phyloP scores from a whole-genome alignment of 2,113 vertebrate genomes.

The Calypte anna region DNA sequence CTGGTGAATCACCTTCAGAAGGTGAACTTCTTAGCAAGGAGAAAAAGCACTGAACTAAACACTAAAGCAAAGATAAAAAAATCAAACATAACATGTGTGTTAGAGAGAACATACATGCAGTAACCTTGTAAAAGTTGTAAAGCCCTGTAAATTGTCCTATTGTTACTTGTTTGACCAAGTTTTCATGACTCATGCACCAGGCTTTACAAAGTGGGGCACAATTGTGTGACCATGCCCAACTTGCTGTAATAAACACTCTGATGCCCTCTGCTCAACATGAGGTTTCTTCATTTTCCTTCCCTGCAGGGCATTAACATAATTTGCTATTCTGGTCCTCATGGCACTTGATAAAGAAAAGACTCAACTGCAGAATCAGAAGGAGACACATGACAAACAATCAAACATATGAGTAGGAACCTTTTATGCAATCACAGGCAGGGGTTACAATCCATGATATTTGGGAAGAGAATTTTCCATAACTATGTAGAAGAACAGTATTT shows the following conservation, averaged over 20 bases:
- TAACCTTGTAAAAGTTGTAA: not conserved
- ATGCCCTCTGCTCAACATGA: not conserved
- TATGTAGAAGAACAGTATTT: not conserved
- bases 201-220: not conserved
- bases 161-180: not conserved
- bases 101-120: not conserved
- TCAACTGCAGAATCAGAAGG: not conserved
- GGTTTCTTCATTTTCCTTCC: conserved; percentile 10
- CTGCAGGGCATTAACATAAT: conserved; percentile 11
- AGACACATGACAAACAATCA: not conserved
- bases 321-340: not conserved
- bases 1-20: not conserved
- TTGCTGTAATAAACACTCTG: conserved; percentile 14
- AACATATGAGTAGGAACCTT: not conserved
- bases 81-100: not conserved
- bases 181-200: conserved; percentile 11
- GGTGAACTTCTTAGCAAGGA: not conserved
- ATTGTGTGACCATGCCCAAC: not conserved
- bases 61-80: not conserved
- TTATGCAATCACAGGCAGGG: not conserved
- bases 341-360: conserved; percentile 1
- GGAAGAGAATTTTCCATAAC: not conserved
- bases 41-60: not conserved
- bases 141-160: not conserved
- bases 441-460: not conserved